phyloP scores from a whole-genome alignment of 2,113 vertebrate genomes.

The Oryzias curvinotus region DNA sequence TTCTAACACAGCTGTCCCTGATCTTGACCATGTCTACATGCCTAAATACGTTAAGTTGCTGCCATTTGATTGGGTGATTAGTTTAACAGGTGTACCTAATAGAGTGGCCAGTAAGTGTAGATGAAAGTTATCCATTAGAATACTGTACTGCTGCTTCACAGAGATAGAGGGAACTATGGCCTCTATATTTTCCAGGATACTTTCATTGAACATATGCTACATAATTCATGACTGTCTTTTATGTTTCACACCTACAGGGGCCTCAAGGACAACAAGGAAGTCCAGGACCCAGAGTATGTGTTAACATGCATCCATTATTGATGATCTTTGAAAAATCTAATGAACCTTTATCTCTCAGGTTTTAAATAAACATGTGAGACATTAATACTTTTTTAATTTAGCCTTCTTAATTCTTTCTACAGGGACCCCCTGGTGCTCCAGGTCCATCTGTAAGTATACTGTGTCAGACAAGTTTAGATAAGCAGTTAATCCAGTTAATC shows the following conservation, averaged over 20 bases:
- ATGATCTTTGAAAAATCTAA: not conserved
- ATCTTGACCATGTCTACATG: too few species aligned
- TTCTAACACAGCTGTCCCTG: too few species aligned
- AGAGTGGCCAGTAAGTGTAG: too few species aligned
- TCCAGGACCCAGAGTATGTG: slow-evolving; percentile 90
- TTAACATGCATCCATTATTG: not conserved
- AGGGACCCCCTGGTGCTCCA: slow-evolving; percentile 89
- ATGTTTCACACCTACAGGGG: slow-evolving; percentile 78
- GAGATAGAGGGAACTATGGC: too few species aligned
- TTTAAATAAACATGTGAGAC: too few species aligned
- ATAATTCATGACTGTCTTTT: not conserved
- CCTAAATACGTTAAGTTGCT: too few species aligned
- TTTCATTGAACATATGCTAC: too few species aligned
- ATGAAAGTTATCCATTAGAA: too few species aligned
- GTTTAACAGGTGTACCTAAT: too few species aligned
- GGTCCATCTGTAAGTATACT: slow-evolving; percentile 84
- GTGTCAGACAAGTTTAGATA: slow-evolving; percentile 1
- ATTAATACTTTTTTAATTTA: slow-evolving; percentile 21
- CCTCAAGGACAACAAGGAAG: slow-evolving; percentile 87
- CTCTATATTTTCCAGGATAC: too few species aligned
- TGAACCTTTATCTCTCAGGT: not conserved
- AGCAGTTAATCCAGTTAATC: not conserved
- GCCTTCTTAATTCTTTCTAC: slow-evolving; percentile 23
- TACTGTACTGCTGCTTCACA: too few species aligned
- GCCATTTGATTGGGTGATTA: too few species aligned